phyloP scores from a whole-genome alignment of 1,140 invertebrate species.

The Meteorus sp. region DNA sequence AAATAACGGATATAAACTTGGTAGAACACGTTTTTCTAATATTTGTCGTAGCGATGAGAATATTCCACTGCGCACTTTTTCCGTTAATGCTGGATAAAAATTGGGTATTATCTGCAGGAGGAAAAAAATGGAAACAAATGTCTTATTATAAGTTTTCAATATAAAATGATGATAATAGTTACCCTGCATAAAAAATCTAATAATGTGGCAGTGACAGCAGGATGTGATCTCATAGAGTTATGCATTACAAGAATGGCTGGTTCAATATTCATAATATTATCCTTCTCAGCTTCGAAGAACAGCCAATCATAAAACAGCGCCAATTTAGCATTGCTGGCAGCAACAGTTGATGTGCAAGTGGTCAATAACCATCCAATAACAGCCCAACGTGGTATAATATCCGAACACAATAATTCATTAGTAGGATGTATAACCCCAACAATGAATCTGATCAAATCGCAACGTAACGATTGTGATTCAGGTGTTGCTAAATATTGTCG shows the following conservation, averaged over 20 bases:
- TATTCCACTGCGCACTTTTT: constrained; percentile 87
- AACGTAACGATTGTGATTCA: constrained; percentile 91
- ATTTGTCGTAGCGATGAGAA: constrained; percentile 91
- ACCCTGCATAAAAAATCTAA: constrained; percentile 92
- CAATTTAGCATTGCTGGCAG: constrained; percentile 92
- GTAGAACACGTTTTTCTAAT: constrained; percentile 90
- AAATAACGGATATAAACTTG: constrained; percentile 86
- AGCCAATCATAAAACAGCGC: constrained; percentile 98
- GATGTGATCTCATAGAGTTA: constrained; percentile 94
- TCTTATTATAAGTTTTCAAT: not conserved
- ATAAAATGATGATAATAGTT: constrained; percentile 38
- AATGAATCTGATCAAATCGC: constrained; percentile 96
- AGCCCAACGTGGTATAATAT: constrained; percentile 97
- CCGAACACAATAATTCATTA: constrained; percentile 96
- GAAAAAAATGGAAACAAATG: constrained; percentile 13
- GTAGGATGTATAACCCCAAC: constrained; percentile 97
- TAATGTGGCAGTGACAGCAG: constrained; percentile 90
- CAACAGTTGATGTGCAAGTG: constrained; percentile 92
- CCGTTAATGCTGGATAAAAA: constrained; percentile 82
- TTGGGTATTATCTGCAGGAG: constrained; percentile 84
- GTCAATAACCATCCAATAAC: constrained; percentile 97
- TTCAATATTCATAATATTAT: constrained; percentile 99
- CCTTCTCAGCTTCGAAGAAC: constrained; percentile 92
- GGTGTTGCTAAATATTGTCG: constrained; percentile 95
- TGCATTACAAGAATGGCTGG: constrained; percentile 98